Base-by-base conservation (phyloP, 2,113 vertebrate species). In the Lathamus discolor region DNA sequence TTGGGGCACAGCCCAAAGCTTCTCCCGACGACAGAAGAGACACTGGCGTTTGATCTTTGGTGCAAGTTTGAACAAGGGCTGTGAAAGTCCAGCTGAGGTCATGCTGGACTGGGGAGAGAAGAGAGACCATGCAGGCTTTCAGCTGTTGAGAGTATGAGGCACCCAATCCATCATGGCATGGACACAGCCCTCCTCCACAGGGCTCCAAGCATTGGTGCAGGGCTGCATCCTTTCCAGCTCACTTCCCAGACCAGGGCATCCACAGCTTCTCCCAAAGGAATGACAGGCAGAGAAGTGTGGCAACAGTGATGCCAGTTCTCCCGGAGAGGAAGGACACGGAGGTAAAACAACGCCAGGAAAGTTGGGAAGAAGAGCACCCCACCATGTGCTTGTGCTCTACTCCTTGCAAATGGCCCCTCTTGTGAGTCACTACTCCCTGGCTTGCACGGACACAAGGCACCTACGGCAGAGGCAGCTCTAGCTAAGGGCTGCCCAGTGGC, bases 41-140 rank as follows among this genome's bases (percentile, higher is more conserved):
- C 95, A 88, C 96, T 90, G 94, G 91, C 91, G 10, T 95, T 97
- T 96, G 84, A 94, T 98, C 98, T 98, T 98, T 98, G 98, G 98
- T 98, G 98, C 96, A 94, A 95, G 97, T 97, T 80, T 92, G 94
- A 92, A 82, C 7, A 15, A 5, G 73, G 83, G 68, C 78, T 3
- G 7, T 55, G n/a, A 7, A 7, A 59, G 20, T 61, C 93, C 85
- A n/a, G 83, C 62, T 37, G 52, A 80, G 83, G 90, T 86, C 3
- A 17, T 0, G 16, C 79, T 89, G 93, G 82, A 54, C 20, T 4
- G 1, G 28, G 72, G 61, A 72, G 64, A 86, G 79, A 54, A 93
- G 92, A 1, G 8, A 76, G 81, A 83, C 54, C 83, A 63, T 3
- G 3, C 61, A n/a, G 74, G 48, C n/a, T 95, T 87, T 90, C 90